These are phyloP conservation scores for Phyllopteryx taeniolatus DNA, from an alignment of 2,113 vertebrate species.

Conservation along the genomic window DNA sequence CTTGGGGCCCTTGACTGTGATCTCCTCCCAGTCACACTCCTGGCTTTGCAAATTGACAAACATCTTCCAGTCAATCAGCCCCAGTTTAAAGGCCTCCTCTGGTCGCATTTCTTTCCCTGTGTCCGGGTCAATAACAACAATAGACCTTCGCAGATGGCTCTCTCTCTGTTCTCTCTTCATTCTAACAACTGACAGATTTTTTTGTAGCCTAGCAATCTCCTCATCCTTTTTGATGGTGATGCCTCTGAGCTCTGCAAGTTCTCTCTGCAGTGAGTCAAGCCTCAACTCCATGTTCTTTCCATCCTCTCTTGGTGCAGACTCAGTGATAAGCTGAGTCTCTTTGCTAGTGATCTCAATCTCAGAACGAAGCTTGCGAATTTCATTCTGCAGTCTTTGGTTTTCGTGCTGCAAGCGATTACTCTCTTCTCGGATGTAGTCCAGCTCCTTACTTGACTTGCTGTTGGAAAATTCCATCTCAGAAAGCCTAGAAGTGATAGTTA, in stretches of 20 bases:
- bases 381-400: conserved; percentile 86
- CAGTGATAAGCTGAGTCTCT: conserved; percentile 82
- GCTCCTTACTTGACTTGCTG: conserved; percentile 90
- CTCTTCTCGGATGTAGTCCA: conserved; percentile 91
- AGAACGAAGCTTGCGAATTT: conserved; percentile 83
- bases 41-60: conserved; percentile 93
- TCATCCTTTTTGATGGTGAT: conserved; percentile 84
- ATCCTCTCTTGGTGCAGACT: conserved; percentile 69
- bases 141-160: conserved; percentile 90
- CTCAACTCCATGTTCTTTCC: conserved; percentile 81
- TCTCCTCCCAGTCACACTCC: conserved; percentile 98
- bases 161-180: conserved; percentile 92
- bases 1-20: conserved; percentile 85
- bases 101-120: conserved; percentile 92
- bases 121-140: conserved; percentile 94
- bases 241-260: conserved; percentile 82
- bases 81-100: conserved; percentile 86
- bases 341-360: conserved; percentile 88
- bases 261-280: conserved; percentile 82
- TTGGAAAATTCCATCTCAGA: conserved; percentile 90
- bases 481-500: conserved; percentile 74
- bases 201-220: conserved; percentile 87
- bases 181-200: conserved; percentile 79
- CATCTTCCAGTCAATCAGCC: conserved; percentile 95
- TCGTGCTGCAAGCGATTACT: conserved; percentile 88